Conservation (phyloP, 2,113 vertebrate species). For the Isurus oxyrinchus region DNA sequence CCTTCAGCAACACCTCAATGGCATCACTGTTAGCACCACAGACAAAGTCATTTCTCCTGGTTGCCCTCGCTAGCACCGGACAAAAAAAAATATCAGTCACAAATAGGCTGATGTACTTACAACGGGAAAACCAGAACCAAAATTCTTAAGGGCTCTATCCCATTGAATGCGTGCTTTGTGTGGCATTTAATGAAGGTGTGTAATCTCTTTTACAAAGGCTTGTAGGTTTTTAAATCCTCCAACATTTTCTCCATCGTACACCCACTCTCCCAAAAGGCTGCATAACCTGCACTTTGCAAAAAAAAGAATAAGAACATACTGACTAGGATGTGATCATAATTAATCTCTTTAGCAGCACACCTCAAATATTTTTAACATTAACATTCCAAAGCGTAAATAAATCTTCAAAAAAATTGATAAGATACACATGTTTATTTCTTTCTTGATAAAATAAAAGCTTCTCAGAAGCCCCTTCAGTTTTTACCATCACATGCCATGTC, state of each 20-base stretch:
- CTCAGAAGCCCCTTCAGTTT: not conserved
- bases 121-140: not conserved
- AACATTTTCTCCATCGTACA: not conserved
- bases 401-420: not conserved
- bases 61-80: not conserved
- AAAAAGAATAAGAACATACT: not conserved
- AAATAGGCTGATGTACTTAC: not conserved
- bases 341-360: not conserved
- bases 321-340: not conserved
- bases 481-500: not conserved
- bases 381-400: not conserved
- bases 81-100: not conserved
- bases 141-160: not conserved
- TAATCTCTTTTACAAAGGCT: not conserved
- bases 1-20: not conserved
- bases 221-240: not conserved
- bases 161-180: not conserved
- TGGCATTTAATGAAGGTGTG: not conserved
- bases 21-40: not conserved
- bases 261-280: not conserved
- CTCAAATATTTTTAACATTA: conserved; percentile 3
- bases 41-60: not conserved
- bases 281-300: not conserved
- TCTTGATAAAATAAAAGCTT: not conserved
- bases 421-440: not conserved